Percentiles rank a stretch among this genome's conserved stretches.
Conservation (phyloP, 2,113 vertebrate species). For the Pelecanus crispus region DNA sequence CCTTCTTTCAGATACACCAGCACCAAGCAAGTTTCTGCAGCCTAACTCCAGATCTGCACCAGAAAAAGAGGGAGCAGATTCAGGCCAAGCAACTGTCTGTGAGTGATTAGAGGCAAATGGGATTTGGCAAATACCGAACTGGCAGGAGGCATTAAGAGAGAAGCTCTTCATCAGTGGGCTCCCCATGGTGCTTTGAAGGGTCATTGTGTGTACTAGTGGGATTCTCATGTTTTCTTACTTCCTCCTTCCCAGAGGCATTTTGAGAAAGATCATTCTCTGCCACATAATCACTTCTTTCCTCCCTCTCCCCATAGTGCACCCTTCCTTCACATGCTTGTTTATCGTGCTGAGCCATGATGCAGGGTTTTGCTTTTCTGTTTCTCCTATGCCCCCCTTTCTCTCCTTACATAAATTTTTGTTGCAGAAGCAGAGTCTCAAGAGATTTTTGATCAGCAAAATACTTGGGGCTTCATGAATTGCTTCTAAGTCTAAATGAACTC, state of each 20-base stretch:
- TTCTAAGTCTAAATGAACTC: neutral
- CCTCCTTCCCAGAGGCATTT: neutral
- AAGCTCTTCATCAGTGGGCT: neutral
- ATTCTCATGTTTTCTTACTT: slow-evolving; percentile 15
- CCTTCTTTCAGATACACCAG: neutral
- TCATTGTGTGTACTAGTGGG: neutral
- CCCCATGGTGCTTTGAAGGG: neutral
- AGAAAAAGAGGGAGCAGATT: neutral
- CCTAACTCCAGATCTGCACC: neutral
- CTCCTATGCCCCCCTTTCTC: neutral
- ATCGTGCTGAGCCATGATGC: neutral
- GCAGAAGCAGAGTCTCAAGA: neutral
- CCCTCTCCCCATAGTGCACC: neutral
- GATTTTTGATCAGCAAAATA: slow-evolving; percentile 23
- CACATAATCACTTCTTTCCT: neutral
- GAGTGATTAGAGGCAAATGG: slow-evolving; percentile 38
- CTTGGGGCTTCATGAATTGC: neutral
- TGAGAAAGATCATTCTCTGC: neutral
- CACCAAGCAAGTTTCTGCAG: neutral
- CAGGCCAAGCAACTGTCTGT: neutral
- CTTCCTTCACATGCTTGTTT: neutral
- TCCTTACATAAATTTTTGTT: slow-evolving; percentile 9
- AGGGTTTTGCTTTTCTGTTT: neutral
- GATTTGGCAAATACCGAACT: neutral
- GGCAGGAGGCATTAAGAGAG: slow-evolving; percentile 5